These are phyloP conservation scores for Hippocampus guttulatus DNA, from an alignment of 2,113 vertebrate genomes.

Conservation along the genomic window DNA sequence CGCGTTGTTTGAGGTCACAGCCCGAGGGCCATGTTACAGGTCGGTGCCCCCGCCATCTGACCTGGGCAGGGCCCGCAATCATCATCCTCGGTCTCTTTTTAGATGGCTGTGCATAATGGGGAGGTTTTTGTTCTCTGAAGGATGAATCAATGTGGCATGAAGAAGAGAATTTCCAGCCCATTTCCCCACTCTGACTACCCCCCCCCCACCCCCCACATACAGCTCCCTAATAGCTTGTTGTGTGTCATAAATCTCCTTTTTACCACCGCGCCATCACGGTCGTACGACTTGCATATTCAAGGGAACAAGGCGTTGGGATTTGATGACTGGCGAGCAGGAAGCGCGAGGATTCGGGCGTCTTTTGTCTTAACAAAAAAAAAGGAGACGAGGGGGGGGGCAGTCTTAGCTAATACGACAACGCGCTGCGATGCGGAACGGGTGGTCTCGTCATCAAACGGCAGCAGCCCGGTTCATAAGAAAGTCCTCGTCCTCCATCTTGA, in stretches of 20 bases:
- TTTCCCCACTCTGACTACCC: conserved; percentile 9
- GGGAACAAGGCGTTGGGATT: neutral
- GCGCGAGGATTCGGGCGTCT: neutral
- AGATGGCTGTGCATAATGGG: conserved; percentile 9
- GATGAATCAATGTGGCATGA: conserved; percentile 15
- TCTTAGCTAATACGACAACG: neutral
- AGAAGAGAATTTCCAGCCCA: conserved; percentile 11
- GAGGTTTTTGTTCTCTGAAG: conserved; percentile 10
- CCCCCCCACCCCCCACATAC: neutral
- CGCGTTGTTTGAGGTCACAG: neutral
- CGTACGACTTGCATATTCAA: neutral
- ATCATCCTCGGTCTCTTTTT: conserved; percentile 2
- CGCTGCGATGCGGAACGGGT: neutral
- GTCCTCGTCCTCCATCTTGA: neutral
- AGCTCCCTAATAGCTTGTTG: conserved; percentile 12
- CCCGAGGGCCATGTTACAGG: neutral
- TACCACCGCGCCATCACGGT: neutral
- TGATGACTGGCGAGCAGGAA: neutral
- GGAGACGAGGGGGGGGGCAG: too few relatives aligned
- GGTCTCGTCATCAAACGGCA: neutral
- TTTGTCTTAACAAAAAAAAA: neutral
- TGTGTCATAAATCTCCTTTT: conserved; percentile 8
- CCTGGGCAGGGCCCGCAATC: neutral
- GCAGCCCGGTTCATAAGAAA: neutral
- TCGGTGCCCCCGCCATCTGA: neutral